Conservation (phyloP, 1,140 invertebrate genomes). For the Nephila pilipes region DNA sequence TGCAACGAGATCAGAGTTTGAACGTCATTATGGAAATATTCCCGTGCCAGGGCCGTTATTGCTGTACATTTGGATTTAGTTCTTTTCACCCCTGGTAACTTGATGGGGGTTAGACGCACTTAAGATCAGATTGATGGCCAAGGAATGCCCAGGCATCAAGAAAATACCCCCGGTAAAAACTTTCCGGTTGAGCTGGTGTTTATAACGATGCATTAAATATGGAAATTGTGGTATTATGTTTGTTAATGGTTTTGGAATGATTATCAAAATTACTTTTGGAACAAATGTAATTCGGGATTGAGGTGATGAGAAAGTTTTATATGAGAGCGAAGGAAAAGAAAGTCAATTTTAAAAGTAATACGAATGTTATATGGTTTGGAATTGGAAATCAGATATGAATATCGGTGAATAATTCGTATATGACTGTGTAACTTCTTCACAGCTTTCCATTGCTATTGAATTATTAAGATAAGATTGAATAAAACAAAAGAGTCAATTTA, state of each 20-base stretch:
- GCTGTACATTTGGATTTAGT: conserved; percentile 48
- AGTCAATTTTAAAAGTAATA: conserved; percentile 11
- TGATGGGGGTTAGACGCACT: conserved; percentile 39
- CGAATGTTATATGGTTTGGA: not conserved
- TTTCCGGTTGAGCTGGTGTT: conserved; percentile 38
- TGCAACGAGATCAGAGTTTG: conserved; percentile 28
- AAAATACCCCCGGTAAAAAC: conserved; percentile 33
- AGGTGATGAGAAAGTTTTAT: conserved; percentile 7
- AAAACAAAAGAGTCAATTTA: no score
- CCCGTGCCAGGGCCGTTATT: conserved; percentile 36
- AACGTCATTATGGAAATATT: conserved; percentile 52
- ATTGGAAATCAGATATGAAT: not conserved
- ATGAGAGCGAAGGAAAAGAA: not conserved
- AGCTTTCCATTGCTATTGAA: not conserved
- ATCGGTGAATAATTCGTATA: not conserved
- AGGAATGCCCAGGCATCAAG: conserved; percentile 5
- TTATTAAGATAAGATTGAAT: no score
- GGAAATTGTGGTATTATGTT: conserved; percentile 60
- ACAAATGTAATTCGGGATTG: conserved; percentile 52
- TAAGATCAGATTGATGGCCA: conserved; percentile 51
- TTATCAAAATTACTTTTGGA: conserved; percentile 48
- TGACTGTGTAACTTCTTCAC: not conserved
- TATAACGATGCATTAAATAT: conserved; percentile 55
- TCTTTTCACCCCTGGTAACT: conserved; percentile 40
- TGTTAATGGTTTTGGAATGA: conserved; percentile 62